These are phyloP conservation scores for Lepus oiostolus DNA, from an alignment of 2,797 vertebrate species.

Conservation along the genomic window DNA sequence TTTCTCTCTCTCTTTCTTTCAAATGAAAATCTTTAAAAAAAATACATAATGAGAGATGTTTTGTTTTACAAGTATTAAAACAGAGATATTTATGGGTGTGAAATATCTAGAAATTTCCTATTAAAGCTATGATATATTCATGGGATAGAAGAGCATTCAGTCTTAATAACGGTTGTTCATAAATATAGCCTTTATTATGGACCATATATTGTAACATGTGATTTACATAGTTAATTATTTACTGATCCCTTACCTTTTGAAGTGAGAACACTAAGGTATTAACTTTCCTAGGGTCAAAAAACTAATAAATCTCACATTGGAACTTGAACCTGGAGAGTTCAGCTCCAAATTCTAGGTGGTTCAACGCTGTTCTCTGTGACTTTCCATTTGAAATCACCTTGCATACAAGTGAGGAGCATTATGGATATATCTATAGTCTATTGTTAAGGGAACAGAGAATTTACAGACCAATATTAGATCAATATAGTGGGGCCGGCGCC, in stretches of 20 bases:
- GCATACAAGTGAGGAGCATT: neutral
- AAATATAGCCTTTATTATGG: neutral
- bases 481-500: neutral
- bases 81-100: neutral
- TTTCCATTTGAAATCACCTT: neutral
- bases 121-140: neutral
- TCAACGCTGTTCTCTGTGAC: neutral
- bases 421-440: neutral
- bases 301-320: neutral
- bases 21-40: no score
- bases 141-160: neutral
- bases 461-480: neutral
- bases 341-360: neutral
- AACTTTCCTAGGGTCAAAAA: neutral
- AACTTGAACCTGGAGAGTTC: neutral
- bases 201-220: neutral
- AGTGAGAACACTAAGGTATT: neutral
- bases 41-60: slow-evolving; percentile 49
- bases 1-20: no score
- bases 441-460: neutral
- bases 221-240: neutral
- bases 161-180: neutral
- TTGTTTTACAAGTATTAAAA: slow-evolving; percentile 59
- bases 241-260: neutral
- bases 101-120: neutral